phyloP scores from a whole-genome alignment of 2,888 invertebrate species.

The Vesta saturnalis region DNA sequence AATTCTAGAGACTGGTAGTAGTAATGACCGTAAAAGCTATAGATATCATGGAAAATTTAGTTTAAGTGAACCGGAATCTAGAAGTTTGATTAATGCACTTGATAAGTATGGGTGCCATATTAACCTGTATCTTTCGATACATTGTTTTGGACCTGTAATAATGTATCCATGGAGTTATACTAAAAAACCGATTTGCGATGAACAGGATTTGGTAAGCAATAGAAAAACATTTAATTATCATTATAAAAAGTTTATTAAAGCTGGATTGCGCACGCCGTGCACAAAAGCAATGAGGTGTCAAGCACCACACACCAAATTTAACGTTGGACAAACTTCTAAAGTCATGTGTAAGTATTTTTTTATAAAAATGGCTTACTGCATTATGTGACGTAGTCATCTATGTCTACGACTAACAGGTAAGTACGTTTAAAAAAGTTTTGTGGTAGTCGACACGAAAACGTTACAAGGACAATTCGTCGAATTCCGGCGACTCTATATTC shows the following conservation, averaged over 20 bases:
- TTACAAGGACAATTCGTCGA: too few species aligned
- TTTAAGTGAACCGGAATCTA: constrained; percentile 50
- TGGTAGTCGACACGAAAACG: too few species aligned
- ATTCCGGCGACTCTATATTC: too few species aligned
- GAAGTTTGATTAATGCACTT: constrained; percentile 46
- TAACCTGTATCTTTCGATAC: constrained; percentile 46
- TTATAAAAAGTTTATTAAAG: too few species aligned
- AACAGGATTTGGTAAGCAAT: background rate
- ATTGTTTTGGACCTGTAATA: constrained; percentile 45
- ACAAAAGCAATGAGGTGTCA: background rate
- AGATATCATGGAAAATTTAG: constrained; percentile 42
- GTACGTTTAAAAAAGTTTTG: too few species aligned
- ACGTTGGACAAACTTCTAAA: constrained; percentile 41
- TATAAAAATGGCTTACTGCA: too few species aligned
- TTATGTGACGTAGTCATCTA: too few species aligned
- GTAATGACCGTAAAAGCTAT: constrained; percentile 31
- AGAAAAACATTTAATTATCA: too few species aligned
- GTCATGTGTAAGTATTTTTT: constrained; percentile 43
- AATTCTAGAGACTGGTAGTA: constrained; percentile 36
- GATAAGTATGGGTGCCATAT: constrained; percentile 36
- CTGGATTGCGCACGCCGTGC: background rate
- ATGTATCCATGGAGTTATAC: constrained; percentile 48
- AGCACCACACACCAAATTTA: constrained; percentile 21
- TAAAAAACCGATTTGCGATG: constrained; percentile 15
- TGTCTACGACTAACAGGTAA: too few species aligned